Evolutionary conservation across 2,797 vertebrate species (phyloP), one percentile per base, ranked within the genome.

Genomic region (Phoxinus dragarum): DNA sequence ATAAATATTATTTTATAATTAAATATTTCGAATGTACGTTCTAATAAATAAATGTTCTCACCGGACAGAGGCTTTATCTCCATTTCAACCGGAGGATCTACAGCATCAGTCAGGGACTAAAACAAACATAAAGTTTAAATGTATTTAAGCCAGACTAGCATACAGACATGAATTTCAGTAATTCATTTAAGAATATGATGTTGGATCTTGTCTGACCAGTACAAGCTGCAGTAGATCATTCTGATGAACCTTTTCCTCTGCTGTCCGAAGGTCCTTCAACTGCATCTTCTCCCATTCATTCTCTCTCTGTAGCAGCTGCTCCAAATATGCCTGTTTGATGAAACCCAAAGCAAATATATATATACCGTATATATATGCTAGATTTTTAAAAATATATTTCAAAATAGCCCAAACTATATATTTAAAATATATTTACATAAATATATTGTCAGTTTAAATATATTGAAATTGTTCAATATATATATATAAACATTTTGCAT

Each of bases 311-410:
- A 98, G 94, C 86, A 98, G 89, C 73, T 93, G 90, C 80, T 96
- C 93, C 14, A 98, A 94, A 86, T 97, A 99, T 38, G 93, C 91
- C 98, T 99, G 88, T n/a, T 89, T 73, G 75, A 67, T 88, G 42
- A 89, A 72, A 90, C 0, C 85, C 59, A 85, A 8, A 52, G 44
- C 16, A 14, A 59, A n/a, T n/a, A 59, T n/a, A 59, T n/a, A 4
- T n/a, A n/a, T 7, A 23, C 27, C 27, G 3, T 23, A 23, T 54
- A 21, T 8, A 54, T 56, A 40, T 19, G 17, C 21, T 69, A 38
- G 36, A 67, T 67, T 9, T 64, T 34, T 3, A 2, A 6, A 4
- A 16, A 64, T 31, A 31, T 14, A 64, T 67, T 36, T 67, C 9
- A 19, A 38, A 19, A 68, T 38, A 19, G 0, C 49, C 49, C 6